Conservation (phyloP, 1,140 invertebrate genomes). For the Dysdera silvatica region DNA sequence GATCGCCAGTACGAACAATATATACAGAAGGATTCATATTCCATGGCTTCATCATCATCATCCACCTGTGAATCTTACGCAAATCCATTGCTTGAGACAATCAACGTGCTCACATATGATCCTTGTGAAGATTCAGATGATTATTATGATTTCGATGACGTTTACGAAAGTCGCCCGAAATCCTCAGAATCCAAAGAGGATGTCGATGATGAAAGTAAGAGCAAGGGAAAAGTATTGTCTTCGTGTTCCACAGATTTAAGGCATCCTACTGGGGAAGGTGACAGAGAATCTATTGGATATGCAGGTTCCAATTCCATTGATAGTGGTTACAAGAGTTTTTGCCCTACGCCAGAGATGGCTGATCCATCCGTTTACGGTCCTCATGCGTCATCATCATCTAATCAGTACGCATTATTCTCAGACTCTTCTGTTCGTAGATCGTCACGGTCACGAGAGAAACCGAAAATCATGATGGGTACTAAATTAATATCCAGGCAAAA, state of each 20-base stretch:
- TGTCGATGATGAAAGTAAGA: slow-evolving; percentile 12
- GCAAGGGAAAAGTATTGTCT: background rate
- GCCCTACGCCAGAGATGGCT: slow-evolving; percentile 44
- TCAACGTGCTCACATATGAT: slow-evolving; percentile 38
- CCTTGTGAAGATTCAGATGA: slow-evolving; percentile 37
- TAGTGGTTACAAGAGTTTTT: slow-evolving; percentile 46
- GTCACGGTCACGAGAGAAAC: slow-evolving; percentile 30
- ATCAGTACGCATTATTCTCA: background rate
- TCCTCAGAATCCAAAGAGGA: slow-evolving; percentile 13
- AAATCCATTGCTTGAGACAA: slow-evolving; percentile 43
- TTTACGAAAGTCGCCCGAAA: slow-evolving; percentile 26
- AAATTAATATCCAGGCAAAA: slow-evolving; percentile 37
- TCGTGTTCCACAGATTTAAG: background rate
- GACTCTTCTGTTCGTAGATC: background rate
- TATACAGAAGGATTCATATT: background rate
- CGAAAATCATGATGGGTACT: slow-evolving; percentile 44
- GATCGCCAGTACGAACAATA: background rate
- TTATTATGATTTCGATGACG: slow-evolving; percentile 27
- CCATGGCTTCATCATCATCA: slow-evolving; percentile 3
- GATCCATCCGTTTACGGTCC: slow-evolving; percentile 35
- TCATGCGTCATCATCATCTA: background rate
- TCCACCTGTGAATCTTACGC: slow-evolving; percentile 27
- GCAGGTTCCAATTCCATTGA: slow-evolving; percentile 45
- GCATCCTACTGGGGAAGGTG: slow-evolving; percentile 30
- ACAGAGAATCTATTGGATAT: slow-evolving; percentile 42